Evolutionary conservation across 2,113 vertebrate species (phyloP), one percentile per base, ranked within the genome.

Genomic region (Leptobrachium ailaonicum): DNA sequence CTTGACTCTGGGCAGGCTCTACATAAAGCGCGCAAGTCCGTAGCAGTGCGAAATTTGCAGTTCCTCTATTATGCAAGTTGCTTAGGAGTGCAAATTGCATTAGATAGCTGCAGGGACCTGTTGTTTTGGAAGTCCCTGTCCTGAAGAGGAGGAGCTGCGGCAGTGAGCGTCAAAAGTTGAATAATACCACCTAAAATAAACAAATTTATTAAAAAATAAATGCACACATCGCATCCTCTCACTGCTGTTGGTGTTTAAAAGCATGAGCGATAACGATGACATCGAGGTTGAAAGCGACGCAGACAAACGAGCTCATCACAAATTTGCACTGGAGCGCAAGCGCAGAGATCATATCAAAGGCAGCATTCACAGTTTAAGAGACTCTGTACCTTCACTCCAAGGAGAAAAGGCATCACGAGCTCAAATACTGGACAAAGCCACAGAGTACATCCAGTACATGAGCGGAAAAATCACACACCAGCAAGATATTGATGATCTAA

Each of bases 271-370:
- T 90, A 97, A 97, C 95, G 95, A 97, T 95, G 96, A 97, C 91
- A 96, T 97, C 95, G 95, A 97, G 90, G 95, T 97, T 91, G 96
- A 97, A 92, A 97, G 96, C 93, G 96, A 97, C 94, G 96, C 97
- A 81, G 97, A 98, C 90, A 98, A 98, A 90, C 91, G 96, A 88
- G 97, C 97, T 88, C 96, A 98, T 83, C 97, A 98, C 89, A 98
- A 32, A 32, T 32, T 98, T 45, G 97, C 96, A 82, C 93, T 98
- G 92, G 97, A 98, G 90, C 94, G 97, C 83, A 98, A 98, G 89
- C 95, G 97, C 83, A 95, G 97, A 94, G 97, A 98, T 94, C 97
- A 98, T 92, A 98, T 98, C 87, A 98, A 98, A 91, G 97, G 98
- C 92, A 98, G 96, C 87, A 98, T 98, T 88, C 95, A 96, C 89